These are phyloP conservation scores for Drosophila limbata DNA, from an alignment of 2,888 invertebrate genomes.

Conservation along the genomic window DNA sequence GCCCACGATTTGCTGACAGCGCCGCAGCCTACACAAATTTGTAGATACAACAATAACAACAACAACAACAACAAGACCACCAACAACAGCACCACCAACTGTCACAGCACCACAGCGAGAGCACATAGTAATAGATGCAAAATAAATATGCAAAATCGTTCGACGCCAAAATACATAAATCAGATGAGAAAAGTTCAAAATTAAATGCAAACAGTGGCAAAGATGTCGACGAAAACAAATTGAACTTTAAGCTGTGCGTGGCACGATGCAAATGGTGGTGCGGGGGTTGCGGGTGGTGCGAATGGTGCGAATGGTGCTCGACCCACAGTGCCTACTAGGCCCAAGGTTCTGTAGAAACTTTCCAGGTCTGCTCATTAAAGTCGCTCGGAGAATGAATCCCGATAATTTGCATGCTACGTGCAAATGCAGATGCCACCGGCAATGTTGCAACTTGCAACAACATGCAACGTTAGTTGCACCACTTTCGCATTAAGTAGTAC, in stretches of 20 bases:
- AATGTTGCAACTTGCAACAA: constrained; percentile 1
- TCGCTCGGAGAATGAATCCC: constrained; percentile 48
- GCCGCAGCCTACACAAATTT: constrained; percentile 5
- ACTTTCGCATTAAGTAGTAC: constrained; percentile 36
- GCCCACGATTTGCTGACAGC: constrained; percentile 27
- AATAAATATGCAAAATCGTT: constrained; percentile 76
- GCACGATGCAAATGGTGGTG: neutral
- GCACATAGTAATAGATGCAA: constrained; percentile 66
- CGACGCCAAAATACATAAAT: constrained; percentile 72
- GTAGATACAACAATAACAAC: constrained; percentile 6
- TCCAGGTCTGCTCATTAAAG: constrained; percentile 65
- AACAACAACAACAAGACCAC: neutral
- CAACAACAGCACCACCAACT: neutral
- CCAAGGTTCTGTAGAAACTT: constrained; percentile 13
- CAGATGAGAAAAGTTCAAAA: constrained; percentile 72
- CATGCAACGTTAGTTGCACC: constrained; percentile 14
- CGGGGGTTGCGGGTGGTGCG: neutral
- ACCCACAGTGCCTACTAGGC: neutral
- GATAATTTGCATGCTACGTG: constrained; percentile 75
- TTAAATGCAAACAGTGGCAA: constrained; percentile 75
- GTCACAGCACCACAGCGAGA: neutral
- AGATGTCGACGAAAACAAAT: constrained; percentile 17
- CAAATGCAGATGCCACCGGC: constrained; percentile 17
- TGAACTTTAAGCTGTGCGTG: constrained; percentile 14
- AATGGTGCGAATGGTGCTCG: neutral